Conservation (phyloP, 2,113 vertebrate genomes). For the Thamnophis sirtalis region DNA sequence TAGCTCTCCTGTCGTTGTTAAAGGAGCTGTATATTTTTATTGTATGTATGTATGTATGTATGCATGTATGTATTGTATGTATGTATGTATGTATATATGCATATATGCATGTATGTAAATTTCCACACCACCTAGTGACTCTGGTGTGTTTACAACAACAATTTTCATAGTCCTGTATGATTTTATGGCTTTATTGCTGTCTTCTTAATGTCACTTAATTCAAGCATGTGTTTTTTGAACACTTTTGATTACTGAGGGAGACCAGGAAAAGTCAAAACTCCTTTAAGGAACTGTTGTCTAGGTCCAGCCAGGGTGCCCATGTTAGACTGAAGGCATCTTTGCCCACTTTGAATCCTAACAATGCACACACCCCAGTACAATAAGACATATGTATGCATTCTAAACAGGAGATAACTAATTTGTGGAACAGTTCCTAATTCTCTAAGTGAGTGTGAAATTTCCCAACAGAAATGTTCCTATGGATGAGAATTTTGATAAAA, state of each 20-base stretch:
- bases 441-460: neutral
- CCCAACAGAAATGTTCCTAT: neutral
- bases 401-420: neutral
- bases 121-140: neutral
- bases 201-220: neutral
- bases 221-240: neutral
- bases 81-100: too few relatives aligned
- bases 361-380: neutral
- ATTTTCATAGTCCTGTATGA: neutral
- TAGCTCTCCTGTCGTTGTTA: neutral
- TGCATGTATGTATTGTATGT: neutral
- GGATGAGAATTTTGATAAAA: neutral
- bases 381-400: neutral
- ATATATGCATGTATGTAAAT: neutral
- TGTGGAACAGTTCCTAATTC: neutral
- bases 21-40: neutral
- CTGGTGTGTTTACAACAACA: neutral
- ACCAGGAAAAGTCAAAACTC: neutral
- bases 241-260: neutral
- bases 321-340: neutral
- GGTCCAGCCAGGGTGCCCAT: neutral
- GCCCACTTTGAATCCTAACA: neutral
- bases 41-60: too few relatives aligned
- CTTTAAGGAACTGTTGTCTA: neutral
- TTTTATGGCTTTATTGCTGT: neutral